phyloP scores from a whole-genome alignment of 2,797 vertebrate genomes.

The Sciurus carolinensis region DNA sequence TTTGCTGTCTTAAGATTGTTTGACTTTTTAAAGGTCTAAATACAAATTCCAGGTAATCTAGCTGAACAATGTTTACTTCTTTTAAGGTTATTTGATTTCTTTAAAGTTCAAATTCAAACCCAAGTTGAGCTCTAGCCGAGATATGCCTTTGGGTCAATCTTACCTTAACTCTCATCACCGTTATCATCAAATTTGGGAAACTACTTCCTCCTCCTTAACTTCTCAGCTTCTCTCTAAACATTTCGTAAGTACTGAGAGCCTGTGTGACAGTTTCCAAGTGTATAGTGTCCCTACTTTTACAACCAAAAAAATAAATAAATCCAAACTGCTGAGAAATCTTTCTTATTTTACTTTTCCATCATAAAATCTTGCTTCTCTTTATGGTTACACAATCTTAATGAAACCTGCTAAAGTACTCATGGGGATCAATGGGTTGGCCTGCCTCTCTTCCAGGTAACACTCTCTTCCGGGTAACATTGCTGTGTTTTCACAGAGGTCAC shows the following conservation, averaged over 20 bases:
- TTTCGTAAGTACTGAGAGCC: not conserved
- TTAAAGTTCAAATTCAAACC: slow-evolving; percentile 49
- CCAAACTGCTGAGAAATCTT: slow-evolving; percentile 25
- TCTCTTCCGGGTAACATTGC: not conserved
- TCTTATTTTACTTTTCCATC: not conserved
- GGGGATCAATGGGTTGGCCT: fast-evolving
- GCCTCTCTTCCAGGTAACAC: not conserved
- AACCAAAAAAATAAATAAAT: not conserved
- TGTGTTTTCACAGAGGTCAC: not conserved
- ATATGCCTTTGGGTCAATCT: not conserved
- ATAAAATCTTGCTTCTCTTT: slow-evolving; percentile 28
- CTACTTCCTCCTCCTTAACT: not conserved
- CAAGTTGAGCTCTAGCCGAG: not conserved
- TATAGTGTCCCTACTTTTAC: not conserved
- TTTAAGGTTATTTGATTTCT: slow-evolving; percentile 30
- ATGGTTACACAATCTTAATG: not conserved
- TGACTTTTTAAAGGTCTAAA: not conserved
- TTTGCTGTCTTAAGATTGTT: not conserved
- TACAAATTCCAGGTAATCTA: not conserved
- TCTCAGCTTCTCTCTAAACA: not conserved
- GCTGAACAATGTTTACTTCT: not conserved
- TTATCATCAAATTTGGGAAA: not conserved
- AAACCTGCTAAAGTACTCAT: not conserved
- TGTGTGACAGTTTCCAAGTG: not conserved
- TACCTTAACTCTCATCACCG: not conserved